Percentiles rank a stretch among this genome's conserved stretches.
These are phyloP conservation scores for Petromus typicus DNA, from an alignment of 2,113 vertebrate species.

Conservation along the genomic window DNA sequence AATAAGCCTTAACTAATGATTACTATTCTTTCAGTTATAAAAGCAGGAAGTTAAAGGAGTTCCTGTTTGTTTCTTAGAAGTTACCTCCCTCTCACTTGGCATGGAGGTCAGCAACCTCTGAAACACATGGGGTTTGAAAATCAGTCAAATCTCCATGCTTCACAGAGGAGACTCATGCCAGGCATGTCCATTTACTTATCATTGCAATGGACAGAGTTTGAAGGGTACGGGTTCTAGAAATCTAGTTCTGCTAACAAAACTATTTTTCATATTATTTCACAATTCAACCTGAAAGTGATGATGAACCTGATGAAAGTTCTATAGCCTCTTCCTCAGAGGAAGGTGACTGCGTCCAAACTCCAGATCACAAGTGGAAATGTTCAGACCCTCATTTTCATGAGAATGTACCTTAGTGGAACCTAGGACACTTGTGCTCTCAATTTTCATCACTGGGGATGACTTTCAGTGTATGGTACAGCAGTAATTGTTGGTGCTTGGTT, in stretches of 20 bases:
- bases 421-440: background rate
- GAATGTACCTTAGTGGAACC: background rate
- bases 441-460: background rate
- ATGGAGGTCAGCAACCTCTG: background rate
- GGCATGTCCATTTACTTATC: background rate
- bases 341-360: background rate
- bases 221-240: background rate
- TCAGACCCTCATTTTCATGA: background rate
- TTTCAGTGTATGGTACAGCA: background rate
- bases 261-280: slow-evolving; percentile 3
- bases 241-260: background rate
- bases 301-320: background rate
- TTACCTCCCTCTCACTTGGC: background rate
- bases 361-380: background rate
- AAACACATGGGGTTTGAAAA: background rate
- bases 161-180: background rate
- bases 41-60: background rate
- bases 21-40: background rate
- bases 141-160: background rate
- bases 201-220: background rate
- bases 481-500: background rate
- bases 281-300: background rate
- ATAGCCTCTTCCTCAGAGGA: background rate
- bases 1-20: background rate
- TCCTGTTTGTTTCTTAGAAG: background rate